Evolutionary conservation across 2,888 invertebrate species (phyloP).

Genomic region (Xestia ashworthii): DNA sequence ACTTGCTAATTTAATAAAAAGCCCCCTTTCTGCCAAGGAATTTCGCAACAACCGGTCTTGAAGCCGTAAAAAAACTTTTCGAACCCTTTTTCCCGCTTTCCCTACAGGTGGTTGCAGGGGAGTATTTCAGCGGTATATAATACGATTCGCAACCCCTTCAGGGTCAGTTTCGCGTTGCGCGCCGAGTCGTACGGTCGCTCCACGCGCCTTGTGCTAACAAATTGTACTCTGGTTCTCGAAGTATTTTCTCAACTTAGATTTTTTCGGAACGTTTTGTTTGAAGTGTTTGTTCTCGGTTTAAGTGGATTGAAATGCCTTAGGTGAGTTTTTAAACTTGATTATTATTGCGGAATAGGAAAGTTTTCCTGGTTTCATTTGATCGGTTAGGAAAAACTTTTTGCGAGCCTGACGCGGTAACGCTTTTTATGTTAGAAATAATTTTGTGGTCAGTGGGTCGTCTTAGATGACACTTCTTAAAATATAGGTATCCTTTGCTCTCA

Average conservation of each 20-base stretch:
- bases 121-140: slow-evolving; percentile 66
- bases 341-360: neutral
- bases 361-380: neutral
- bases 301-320: slow-evolving; percentile 53
- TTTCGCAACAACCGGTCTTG: slow-evolving; percentile 6
- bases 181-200: slow-evolving; percentile 59
- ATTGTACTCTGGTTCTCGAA: slow-evolving; percentile 49
- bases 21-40: neutral
- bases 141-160: slow-evolving; percentile 63
- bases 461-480: too few relatives aligned
- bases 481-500: too few relatives aligned
- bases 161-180: slow-evolving; percentile 66
- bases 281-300: slow-evolving; percentile 54
- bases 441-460: too few relatives aligned
- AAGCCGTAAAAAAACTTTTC: slow-evolving; percentile 38
- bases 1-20: neutral
- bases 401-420: neutral
- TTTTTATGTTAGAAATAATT: neutral
- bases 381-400: neutral
- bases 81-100: slow-evolving; percentile 4
- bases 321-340: slow-evolving; percentile 34
- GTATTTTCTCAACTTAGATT: slow-evolving; percentile 38
- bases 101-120: slow-evolving; percentile 71
- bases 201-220: slow-evolving; percentile 41
- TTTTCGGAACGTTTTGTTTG: slow-evolving; percentile 39